These are phyloP conservation scores for Periophthalmus magnuspinnatus DNA, from an alignment of 2,797 vertebrate genomes.

Conservation along the genomic window DNA sequence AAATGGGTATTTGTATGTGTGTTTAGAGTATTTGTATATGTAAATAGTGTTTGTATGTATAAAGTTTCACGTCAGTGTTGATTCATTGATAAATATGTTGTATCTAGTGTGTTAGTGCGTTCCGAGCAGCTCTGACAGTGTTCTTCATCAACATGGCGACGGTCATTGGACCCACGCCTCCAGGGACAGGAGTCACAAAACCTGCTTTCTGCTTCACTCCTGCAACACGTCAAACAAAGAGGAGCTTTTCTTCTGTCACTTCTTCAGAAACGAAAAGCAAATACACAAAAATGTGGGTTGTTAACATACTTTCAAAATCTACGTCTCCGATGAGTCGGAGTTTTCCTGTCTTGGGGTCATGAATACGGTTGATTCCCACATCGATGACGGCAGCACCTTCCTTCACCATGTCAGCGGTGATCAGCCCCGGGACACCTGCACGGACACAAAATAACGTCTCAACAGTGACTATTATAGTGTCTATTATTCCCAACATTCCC, in stretches of 20 bases:
- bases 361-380: slow-evolving; percentile 88
- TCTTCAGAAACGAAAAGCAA: neutral
- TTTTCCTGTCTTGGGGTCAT: slow-evolving; percentile 82
- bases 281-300: neutral
- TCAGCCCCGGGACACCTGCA: slow-evolving; percentile 86
- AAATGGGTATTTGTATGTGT: neutral
- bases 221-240: slow-evolving; percentile 55
- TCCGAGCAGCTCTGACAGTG: slow-evolving; percentile 86
- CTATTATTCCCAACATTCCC: too few species aligned
- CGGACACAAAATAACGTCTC: too few species aligned
- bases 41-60: neutral
- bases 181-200: slow-evolving; percentile 90
- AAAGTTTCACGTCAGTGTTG: slow-evolving; percentile 11
- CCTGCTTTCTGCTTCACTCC: slow-evolving; percentile 89
- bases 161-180: slow-evolving; percentile 92
- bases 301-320: slow-evolving; percentile 86
- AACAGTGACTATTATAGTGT: too few species aligned
- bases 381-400: slow-evolving; percentile 90
- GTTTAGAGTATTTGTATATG: neutral
- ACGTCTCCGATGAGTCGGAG: slow-evolving; percentile 87
- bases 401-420: slow-evolving; percentile 92
- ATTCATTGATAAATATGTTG: slow-evolving; percentile 21
- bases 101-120: slow-evolving; percentile 74
- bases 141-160: slow-evolving; percentile 93
- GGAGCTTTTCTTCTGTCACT: neutral